Evolutionary conservation across 2,888 invertebrate genomes (phyloP).

Genomic region (Chaetogeoica ovagalla): DNA sequence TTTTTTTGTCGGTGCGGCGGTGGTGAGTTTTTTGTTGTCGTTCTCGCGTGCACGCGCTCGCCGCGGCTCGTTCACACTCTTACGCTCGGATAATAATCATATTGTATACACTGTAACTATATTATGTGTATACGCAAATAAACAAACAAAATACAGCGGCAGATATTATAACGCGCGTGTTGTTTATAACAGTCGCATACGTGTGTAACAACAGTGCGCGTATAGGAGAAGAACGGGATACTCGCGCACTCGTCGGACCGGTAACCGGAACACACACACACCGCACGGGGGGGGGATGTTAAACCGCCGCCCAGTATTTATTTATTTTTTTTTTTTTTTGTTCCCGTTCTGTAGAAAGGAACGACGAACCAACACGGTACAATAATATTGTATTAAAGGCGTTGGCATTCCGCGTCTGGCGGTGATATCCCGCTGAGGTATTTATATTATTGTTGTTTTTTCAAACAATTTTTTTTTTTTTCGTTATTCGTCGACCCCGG

Average conservation of each 20-base stretch:
- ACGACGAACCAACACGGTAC: too few species aligned
- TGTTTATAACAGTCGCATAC: too few species aligned
- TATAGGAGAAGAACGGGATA: neutral
- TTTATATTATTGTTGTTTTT: conserved; percentile 22
- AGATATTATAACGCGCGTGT: neutral
- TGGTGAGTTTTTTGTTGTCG: conserved; percentile 15
- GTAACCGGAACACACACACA: too few species aligned
- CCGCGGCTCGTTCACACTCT: conserved; percentile 31
- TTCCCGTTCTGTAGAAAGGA: too few species aligned
- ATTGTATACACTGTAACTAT: conserved; percentile 1
- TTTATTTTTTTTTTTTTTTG: too few species aligned
- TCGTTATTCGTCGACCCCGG: conserved; percentile 4
- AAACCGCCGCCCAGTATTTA: too few species aligned
- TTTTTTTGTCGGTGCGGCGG: neutral
- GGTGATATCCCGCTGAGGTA: conserved; percentile 41
- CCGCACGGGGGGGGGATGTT: too few species aligned
- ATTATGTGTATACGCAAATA: conserved; percentile 17
- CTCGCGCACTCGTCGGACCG: neutral
- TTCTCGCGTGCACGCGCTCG: neutral
- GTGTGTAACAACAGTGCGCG: too few species aligned
- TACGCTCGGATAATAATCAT: conserved; percentile 32
- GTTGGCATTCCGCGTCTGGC: too few species aligned
- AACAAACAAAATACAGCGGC: conserved; percentile 37
- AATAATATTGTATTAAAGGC: too few species aligned
- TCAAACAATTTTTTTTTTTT: neutral